A percentile compares a stretch with the other conserved stretches of the same genome.
phyloP scores from a whole-genome alignment of 2,113 vertebrate species.

The Melospiza melodia region DNA sequence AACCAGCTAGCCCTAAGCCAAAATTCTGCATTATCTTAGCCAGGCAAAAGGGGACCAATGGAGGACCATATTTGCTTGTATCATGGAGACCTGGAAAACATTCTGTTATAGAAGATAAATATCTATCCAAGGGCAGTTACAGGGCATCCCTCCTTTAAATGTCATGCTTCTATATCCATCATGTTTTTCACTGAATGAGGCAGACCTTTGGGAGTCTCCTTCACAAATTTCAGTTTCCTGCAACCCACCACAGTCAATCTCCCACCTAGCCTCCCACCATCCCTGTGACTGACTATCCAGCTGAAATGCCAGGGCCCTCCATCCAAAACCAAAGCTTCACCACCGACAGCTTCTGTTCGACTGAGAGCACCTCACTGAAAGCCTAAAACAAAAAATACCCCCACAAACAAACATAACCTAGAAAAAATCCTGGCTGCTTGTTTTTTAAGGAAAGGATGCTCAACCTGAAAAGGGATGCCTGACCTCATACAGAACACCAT shows the following conservation, averaged over 20 bases:
- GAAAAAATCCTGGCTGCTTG: background rate
- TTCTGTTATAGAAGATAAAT: background rate
- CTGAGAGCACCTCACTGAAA: background rate
- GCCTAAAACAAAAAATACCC: background rate
- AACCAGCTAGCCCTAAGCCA: background rate
- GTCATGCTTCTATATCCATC: background rate
- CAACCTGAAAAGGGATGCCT: background rate
- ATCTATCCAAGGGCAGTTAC: background rate
- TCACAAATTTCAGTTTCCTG: background rate
- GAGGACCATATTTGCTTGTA: background rate
- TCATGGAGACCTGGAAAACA: background rate
- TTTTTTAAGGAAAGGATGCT: background rate
- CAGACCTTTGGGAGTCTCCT: background rate
- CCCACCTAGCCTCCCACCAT: background rate
- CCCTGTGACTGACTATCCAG: rapidly evolving
- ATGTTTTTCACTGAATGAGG: background rate
- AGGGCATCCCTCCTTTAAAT: background rate
- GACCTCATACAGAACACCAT: background rate
- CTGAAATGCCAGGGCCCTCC: background rate
- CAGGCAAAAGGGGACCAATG: background rate
- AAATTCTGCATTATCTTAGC: background rate
- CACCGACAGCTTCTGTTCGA: background rate
- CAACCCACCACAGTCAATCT: background rate
- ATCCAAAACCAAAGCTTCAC: background rate
- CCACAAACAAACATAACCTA: background rate